Percentiles rank a stretch among this genome's conserved stretches.
Conservation (phyloP, 2,888 invertebrate species). For the Tortrix viridana region DNA sequence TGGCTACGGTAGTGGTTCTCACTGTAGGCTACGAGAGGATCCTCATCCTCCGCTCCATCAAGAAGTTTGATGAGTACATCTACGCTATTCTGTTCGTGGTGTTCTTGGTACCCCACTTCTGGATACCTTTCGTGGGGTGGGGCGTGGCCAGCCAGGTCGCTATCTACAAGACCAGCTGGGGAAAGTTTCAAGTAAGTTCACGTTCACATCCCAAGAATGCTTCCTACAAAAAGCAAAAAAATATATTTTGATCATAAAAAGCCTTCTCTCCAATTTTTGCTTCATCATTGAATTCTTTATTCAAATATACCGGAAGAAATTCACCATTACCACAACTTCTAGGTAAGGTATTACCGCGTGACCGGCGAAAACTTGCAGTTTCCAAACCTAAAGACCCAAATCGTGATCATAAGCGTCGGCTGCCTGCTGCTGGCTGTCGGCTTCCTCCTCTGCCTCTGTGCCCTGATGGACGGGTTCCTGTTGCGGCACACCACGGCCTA, state of each 20-base stretch:
- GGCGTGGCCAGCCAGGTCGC: constrained; percentile 88
- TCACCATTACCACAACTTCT: neutral
- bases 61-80: constrained; percentile 88
- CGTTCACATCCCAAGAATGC: too few relatives aligned
- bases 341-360: constrained; percentile 83
- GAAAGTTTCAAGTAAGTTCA: constrained; percentile 85
- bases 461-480: constrained; percentile 86
- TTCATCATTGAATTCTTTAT: too few relatives aligned
- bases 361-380: constrained; percentile 86
- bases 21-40: constrained; percentile 86
- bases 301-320: neutral
- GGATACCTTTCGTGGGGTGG: constrained; percentile 89
- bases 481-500: constrained; percentile 86
- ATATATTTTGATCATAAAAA: too few relatives aligned
- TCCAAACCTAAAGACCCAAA: constrained; percentile 84
- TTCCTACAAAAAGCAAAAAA: too few relatives aligned
- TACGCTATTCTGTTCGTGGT: constrained; percentile 87
- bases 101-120: constrained; percentile 88
- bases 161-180: constrained; percentile 88
- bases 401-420: constrained; percentile 85
- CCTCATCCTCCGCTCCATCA: constrained; percentile 84
- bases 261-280: too few relatives aligned
- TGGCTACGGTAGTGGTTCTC: constrained; percentile 83
- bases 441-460: constrained; percentile 85
- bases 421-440: constrained; percentile 85